Evolutionary conservation across 2,797 vertebrate species (phyloP).

Genomic region (Pangasius larnaudii): DNA sequence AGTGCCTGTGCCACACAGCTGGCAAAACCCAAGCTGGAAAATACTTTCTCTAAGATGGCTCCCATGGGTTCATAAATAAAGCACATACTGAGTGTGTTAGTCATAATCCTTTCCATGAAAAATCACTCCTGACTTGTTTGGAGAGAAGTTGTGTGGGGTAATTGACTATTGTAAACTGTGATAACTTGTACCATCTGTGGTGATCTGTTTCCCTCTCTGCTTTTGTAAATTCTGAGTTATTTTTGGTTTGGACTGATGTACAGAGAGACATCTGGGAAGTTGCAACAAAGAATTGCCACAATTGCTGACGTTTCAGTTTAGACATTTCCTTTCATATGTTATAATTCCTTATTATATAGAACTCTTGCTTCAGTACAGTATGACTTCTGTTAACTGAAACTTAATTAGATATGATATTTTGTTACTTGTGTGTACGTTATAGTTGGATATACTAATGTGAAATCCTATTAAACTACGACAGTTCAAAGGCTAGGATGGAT

Average conservation of each 20-base stretch:
- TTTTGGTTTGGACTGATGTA: conserved; percentile 47
- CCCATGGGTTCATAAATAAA: conserved; percentile 61
- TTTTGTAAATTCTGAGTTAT: conserved; percentile 57
- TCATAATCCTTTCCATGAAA: conserved; percentile 58
- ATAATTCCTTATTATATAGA: conserved; percentile 3
- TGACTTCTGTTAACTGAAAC: background rate
- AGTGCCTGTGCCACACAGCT: conserved; percentile 51
- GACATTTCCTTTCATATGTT: conserved; percentile 34
- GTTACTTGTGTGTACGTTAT: conserved; percentile 4
- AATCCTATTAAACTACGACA: conserved; percentile 18
- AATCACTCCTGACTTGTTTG: conserved; percentile 60
- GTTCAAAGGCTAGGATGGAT: conserved; percentile 26
- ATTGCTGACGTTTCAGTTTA: conserved; percentile 36
- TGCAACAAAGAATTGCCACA: conserved; percentile 24
- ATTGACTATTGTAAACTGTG: conserved; percentile 56
- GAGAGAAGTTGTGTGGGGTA: conserved; percentile 51
- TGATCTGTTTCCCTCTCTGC: conserved; percentile 43
- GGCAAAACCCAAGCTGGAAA: conserved; percentile 50
- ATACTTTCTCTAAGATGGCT: conserved; percentile 60
- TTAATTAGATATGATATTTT: conserved; percentile 7
- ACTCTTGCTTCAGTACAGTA: background rate
- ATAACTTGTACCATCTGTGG: conserved; percentile 56
- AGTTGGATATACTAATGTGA: conserved; percentile 8
- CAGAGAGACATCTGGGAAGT: conserved; percentile 52
- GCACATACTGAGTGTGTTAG: conserved; percentile 56